Conservation (phyloP, 2,797 vertebrate genomes). For the Gobio occitaniae region DNA sequence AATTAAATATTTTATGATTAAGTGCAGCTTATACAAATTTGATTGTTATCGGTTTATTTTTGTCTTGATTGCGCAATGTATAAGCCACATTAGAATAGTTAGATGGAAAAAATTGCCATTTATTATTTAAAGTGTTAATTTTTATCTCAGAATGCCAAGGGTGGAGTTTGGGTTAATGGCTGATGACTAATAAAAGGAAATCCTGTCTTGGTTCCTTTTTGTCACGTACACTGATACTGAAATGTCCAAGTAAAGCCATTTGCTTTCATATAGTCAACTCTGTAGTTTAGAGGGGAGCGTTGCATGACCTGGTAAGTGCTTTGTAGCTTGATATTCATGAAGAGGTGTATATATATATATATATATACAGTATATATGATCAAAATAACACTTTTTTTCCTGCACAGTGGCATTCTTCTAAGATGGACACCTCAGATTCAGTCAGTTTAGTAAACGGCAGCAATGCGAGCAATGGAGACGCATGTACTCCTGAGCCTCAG, state of each 20-base stretch:
- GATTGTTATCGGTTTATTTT: background rate
- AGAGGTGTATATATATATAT: background rate
- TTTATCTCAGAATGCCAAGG: background rate
- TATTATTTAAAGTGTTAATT: background rate
- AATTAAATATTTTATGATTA: background rate
- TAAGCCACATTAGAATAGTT: background rate
- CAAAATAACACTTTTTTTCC: background rate
- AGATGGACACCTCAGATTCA: constrained; percentile 24
- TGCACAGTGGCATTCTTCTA: background rate
- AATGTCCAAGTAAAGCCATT: background rate
- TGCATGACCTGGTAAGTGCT: constrained; percentile 36
- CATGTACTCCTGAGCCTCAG: constrained; percentile 55
- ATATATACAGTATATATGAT: background rate
- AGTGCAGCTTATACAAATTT: background rate
- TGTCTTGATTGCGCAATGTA: background rate
- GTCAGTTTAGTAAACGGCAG: constrained; percentile 32
- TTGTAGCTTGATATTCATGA: background rate
- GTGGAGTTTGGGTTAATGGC: background rate
- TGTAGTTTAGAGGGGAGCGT: background rate
- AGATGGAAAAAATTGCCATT: background rate
- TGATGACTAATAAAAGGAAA: constrained; percentile 20
- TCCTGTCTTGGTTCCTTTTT: constrained; percentile 26
- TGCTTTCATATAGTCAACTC: background rate
- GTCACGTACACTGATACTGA: background rate
- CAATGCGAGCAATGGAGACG: background rate